Conservation (phyloP, 2,888 invertebrate species). For the Biston betularia region DNA sequence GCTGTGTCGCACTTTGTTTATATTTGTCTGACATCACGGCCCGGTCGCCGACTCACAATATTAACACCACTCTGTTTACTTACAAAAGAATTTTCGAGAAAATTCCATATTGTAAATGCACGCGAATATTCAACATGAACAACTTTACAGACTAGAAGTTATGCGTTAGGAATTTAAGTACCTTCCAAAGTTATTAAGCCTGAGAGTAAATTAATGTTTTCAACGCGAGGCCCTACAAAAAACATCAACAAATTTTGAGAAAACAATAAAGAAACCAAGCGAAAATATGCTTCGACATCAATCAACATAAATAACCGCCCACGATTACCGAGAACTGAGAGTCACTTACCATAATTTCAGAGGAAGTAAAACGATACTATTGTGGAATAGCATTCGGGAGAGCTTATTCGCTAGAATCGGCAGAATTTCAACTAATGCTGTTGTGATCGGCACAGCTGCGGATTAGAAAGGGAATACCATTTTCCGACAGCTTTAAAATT, state of each 20-base stretch:
- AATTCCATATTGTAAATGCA: slow-evolving; percentile 43
- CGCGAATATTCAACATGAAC: slow-evolving; percentile 32
- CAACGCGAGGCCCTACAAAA: slow-evolving; percentile 11
- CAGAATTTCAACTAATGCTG: slow-evolving; percentile 54
- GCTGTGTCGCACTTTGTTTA: slow-evolving; percentile 63
- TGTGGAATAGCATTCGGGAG: slow-evolving; percentile 66
- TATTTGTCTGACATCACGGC: slow-evolving; percentile 59
- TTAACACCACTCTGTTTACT: slow-evolving; percentile 49
- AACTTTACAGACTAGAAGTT: slow-evolving; percentile 18
- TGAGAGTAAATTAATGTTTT: slow-evolving; percentile 10
- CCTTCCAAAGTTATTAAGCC: slow-evolving; percentile 11
- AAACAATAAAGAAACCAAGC: slow-evolving; percentile 43
- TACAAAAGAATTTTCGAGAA: slow-evolving; percentile 44
- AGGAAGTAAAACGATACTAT: slow-evolving; percentile 60
- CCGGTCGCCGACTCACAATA: slow-evolving; percentile 51
- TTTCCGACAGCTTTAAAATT: slow-evolving; percentile 68
- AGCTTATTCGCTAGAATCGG: slow-evolving; percentile 51
- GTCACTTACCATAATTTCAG: slow-evolving; percentile 68
- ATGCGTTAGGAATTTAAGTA: slow-evolving; percentile 3
- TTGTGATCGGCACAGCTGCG: slow-evolving; percentile 51
- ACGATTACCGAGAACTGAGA: slow-evolving; percentile 51
- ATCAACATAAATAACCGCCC: slow-evolving; percentile 52
- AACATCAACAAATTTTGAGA: slow-evolving; percentile 30
- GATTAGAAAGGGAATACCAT: slow-evolving; percentile 55
- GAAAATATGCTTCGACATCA: slow-evolving; percentile 36